Percentiles rank a stretch among this genome's conserved stretches.
Conservation (phyloP, 2,797 vertebrate species). For the Lemur catta region DNA sequence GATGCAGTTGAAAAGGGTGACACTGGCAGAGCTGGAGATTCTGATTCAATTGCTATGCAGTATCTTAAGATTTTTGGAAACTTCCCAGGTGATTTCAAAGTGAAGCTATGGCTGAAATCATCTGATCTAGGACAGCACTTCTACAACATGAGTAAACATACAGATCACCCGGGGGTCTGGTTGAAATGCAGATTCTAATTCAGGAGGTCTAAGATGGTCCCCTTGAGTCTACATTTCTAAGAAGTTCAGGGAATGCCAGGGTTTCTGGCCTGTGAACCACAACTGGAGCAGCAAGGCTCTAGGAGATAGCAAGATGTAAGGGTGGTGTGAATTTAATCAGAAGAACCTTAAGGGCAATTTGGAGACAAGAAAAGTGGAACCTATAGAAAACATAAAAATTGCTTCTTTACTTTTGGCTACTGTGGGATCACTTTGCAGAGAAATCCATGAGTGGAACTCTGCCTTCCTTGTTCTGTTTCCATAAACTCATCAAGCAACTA, state of each 20-base stretch:
- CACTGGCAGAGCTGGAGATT: not conserved
- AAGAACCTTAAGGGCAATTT: not conserved
- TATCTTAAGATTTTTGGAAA: not conserved
- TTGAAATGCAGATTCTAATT: constrained; percentile 13
- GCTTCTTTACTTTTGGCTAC: not conserved
- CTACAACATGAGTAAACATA: not conserved
- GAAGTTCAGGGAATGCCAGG: not conserved
- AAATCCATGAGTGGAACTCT: not conserved
- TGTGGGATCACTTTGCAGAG: not conserved
- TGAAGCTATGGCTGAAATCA: not conserved
- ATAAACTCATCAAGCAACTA: not conserved
- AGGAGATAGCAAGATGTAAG: not conserved
- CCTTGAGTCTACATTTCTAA: not conserved
- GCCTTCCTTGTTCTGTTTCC: not conserved
- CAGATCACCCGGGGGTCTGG: not conserved
- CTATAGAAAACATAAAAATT: not conserved
- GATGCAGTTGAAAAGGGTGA: not conserved
- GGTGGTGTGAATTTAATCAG: not conserved
- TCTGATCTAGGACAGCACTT: not conserved
- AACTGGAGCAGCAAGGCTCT: not conserved
- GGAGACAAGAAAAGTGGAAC: not conserved
- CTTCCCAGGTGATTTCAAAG: not conserved
- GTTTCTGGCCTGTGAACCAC: not conserved
- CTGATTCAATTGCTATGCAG: not conserved
- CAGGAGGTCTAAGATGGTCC: not conserved